These are phyloP conservation scores for Apolygus lucorum DNA, from an alignment of 1,140 invertebrate species.

Conservation along the genomic window DNA sequence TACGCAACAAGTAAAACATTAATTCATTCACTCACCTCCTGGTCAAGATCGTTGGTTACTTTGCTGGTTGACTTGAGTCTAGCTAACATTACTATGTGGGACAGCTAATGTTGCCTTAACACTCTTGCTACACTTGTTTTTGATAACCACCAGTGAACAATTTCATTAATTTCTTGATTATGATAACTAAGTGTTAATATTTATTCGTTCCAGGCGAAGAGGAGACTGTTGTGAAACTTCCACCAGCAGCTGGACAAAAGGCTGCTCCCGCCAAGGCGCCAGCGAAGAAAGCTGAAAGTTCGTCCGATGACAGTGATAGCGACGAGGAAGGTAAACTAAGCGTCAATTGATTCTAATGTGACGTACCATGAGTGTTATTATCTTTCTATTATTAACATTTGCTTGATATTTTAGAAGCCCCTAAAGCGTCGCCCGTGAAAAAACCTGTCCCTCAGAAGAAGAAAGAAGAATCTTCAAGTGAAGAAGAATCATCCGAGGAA, in stretches of 20 bases:
- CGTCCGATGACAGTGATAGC: constrained; percentile 24
- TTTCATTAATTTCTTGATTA: no score
- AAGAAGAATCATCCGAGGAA: not conserved
- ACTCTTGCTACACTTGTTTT: no score
- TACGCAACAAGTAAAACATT: no score
- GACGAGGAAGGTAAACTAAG: constrained; percentile 16
- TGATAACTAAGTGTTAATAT: no score
- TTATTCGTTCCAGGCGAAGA: constrained; percentile 18
- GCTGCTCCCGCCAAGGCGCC: not conserved
- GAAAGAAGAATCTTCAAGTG: constrained; percentile 6
- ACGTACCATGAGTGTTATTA: not conserved
- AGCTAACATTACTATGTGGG: not conserved
- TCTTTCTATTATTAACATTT: no score
- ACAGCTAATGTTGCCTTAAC: no score
- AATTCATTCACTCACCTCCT: not conserved
- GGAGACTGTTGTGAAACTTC: constrained; percentile 20
- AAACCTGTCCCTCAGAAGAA: constrained; percentile 1
- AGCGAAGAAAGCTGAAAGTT: constrained; percentile 19
- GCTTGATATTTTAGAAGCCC: not conserved
- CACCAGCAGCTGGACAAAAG: constrained; percentile 18
- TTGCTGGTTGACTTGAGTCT: not conserved
- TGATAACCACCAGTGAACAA: no score
- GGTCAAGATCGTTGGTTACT: not conserved
- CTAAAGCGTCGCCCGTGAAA: not conserved
- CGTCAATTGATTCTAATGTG: not conserved